Evolutionary conservation across 2,113 vertebrate genomes (phyloP).

Genomic region (Tetraodon nigroviridis): DNA sequence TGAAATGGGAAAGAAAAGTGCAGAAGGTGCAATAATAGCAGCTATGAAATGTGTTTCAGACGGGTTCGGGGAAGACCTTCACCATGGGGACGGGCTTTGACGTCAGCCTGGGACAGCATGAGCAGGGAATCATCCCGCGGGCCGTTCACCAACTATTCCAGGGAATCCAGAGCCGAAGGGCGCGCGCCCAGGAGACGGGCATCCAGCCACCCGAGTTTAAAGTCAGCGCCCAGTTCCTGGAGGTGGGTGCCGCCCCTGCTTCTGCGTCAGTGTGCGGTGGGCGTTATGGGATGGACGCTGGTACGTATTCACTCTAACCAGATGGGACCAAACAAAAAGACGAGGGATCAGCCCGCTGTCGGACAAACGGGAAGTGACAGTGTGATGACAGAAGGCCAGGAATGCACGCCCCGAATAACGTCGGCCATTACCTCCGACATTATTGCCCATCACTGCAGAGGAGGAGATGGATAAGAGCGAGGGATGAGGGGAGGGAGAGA

Average conservation of each 20-base stretch:
- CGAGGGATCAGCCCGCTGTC: conserved; percentile 24
- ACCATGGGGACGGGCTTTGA: conserved; percentile 97
- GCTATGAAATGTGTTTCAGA: conserved; percentile 68
- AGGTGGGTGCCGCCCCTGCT: conserved; percentile 71
- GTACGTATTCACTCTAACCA: conserved; percentile 45
- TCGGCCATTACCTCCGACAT: conserved; percentile 56
- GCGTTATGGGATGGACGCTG: conserved; percentile 1
- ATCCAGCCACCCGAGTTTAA: conserved; percentile 84
- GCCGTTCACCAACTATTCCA: conserved; percentile 89
- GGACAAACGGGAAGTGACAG: conserved; percentile 57
- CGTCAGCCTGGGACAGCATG: conserved; percentile 70
- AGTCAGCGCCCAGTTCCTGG: conserved; percentile 97
- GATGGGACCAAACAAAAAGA: conserved; percentile 42
- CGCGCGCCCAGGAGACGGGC: conserved; percentile 71
- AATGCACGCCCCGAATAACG: conserved; percentile 56
- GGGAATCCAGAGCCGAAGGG: conserved; percentile 80
- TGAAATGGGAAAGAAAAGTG: neutral
- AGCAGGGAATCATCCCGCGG: conserved; percentile 90
- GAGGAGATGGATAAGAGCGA: conserved; percentile 26
- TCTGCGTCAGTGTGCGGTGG: neutral
- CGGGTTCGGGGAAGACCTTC: conserved; percentile 92
- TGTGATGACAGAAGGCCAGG: conserved; percentile 57
- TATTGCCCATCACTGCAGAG: conserved; percentile 48
- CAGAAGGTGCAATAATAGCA: neutral
- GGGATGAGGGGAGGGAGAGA: conserved; percentile 27